Base-by-base conservation (phyloP, 2,888 invertebrate species). In the Dichetophora obliterata region DNA sequence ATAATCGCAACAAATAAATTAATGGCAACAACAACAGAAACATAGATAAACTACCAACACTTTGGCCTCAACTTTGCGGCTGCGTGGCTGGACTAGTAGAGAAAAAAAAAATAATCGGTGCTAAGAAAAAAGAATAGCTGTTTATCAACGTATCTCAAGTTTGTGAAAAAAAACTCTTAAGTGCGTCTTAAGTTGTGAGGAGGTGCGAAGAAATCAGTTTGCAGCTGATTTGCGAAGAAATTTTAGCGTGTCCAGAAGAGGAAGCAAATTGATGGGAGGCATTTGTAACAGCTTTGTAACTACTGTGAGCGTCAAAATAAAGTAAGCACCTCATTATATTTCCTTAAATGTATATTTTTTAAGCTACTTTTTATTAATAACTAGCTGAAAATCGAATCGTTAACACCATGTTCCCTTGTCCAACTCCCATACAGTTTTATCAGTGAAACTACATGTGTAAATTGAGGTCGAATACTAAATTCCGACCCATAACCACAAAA, bases 1-100 rank as follows among this genome's bases (percentile, higher is more conserved):
- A 54, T 74, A 74, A 74, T 74, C 66, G 54, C 74, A 74, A 74
- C 50, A 66, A 66, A 74, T 74, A 74, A 74, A 74, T 74, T 74
- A 74, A 74, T 74, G n/a, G 43, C 31, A 50, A 73, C 63, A 61
- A 59, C 59, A 24, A 59, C 43, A 48, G 3, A 31, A 3, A 31
- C 31, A n/a, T n/a, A n/a, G n/a, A 43, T 24, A 65, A 73, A 6
- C 57, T 71, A 43, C 71, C 59, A 27, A 50, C 73, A 50, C 34
- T 73, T 63, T 50, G 6, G 19, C 27, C 63, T 19, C 57, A 34
- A 5, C 54, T 31, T 27, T 54, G 14, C 48, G 48, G 43, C 24
- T 48, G 63, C 54, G 65, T 61, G 48, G 63, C 27, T 14, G 6
- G 34, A 48, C 19, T 11, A 34, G 16, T 31, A 22, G 19, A 19